phyloP scores from a whole-genome alignment of 2,888 invertebrate genomes.

The Pyralis farinalis region DNA sequence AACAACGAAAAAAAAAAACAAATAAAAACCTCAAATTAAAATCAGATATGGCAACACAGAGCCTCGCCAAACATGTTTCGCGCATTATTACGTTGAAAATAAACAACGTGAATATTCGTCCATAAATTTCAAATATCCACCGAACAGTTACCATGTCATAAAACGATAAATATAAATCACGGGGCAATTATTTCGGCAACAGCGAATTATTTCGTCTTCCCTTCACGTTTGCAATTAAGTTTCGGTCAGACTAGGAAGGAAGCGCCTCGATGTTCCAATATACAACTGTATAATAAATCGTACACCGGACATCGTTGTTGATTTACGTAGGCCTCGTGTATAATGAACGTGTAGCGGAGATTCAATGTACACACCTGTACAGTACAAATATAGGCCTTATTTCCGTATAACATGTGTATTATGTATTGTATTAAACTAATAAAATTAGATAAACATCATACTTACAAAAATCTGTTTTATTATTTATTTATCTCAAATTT shows the following conservation, averaged over 20 bases:
- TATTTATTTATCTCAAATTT: too few relatives aligned
- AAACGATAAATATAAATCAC: conserved; percentile 56
- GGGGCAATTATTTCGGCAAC: conserved; percentile 46
- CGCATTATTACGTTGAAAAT: conserved; percentile 7
- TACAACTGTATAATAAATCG: conserved; percentile 53
- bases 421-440: too few relatives aligned
- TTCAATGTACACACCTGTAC: conserved; percentile 1
- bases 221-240: conserved; percentile 51
- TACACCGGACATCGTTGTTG: conserved; percentile 42
- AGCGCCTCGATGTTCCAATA: conserved; percentile 47
- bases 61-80: conserved; percentile 2
- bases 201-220: conserved; percentile 54
- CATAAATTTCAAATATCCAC: conserved; percentile 52
- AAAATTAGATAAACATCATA: too few relatives aligned
- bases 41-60: conserved; percentile 1
- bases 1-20: background rate
- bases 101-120: conserved; percentile 16
- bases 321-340: conserved; percentile 45
- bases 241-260: conserved; percentile 50
- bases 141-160: conserved; percentile 46
- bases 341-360: conserved; percentile 27
- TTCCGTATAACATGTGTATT: too few relatives aligned
- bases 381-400: background rate
- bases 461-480: too few relatives aligned
- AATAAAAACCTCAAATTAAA: conserved; percentile 1